Evolutionary conservation across 2,113 vertebrate species (phyloP), one percentile per base, ranked within the genome.

Genomic region (Anhinga anhinga): DNA sequence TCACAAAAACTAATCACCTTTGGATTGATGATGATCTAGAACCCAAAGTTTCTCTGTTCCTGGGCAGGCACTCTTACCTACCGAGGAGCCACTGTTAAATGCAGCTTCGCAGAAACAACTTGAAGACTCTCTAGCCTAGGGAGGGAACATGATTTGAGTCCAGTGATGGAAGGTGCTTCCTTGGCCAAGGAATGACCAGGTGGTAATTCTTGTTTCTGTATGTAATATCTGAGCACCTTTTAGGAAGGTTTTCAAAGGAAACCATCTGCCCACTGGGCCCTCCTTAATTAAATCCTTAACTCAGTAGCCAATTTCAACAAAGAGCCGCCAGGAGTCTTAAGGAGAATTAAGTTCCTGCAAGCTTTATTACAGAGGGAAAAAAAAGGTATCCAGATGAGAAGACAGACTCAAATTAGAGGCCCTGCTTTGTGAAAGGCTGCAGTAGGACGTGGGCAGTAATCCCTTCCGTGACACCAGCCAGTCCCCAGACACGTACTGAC

Each of bases 231-330:
- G n/a, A 88, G 17, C 50, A 81, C 20, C 47, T 69, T 84, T 36
- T 14, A 71, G 56, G 53, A 13, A 62, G 32, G 45, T 74, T 93
- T 91, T 67, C 87, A 93, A 95, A 87, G 38, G 44, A 91, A 94
- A 56, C 5, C 16, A 81, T 63, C 72, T 50, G 45, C 45, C 9
- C 0, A 0, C 42, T 38, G 26, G 62, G 53, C 29, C 34, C 7
- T 80, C 36, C 23, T 11, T 53, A 83, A 90, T 95, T 83, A 92
- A 80, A 77, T 69, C 23, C n/a, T 83, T 73, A 86, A 61, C 34
- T 92, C 67, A 49, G 7, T 29, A 50, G 52, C 34, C 58, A 80
- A 62, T 71, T 90, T 58, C 80, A 92, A 44, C 44, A 42, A 20
- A 92, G 86, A 81, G 76, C 55, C 27, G 10, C 63, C 76, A 83